Evolutionary conservation across 2,113 vertebrate genomes (phyloP), one percentile per base, ranked within the genome.

Genomic region (Mus pahari): DNA sequence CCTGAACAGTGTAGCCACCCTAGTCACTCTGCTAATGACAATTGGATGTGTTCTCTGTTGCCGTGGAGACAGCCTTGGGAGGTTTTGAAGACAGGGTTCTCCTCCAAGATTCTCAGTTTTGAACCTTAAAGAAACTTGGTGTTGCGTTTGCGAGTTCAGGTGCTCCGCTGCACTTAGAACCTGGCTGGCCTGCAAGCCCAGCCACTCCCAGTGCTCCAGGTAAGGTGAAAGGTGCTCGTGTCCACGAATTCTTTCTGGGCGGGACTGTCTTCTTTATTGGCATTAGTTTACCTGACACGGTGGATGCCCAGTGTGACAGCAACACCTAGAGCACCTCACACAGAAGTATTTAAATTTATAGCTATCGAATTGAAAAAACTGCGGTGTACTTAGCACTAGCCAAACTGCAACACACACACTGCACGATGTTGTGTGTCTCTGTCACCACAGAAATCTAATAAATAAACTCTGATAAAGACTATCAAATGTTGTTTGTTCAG

Each of bases 11-110:
- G 62, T 50, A 88, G 71, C 78, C 75, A 58, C 17, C 71, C 82
- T 89, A 92, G 50, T 86, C 94, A 86, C 64, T 96, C 75, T 71
- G 94, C 78, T 97, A 95, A 94, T 96, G 96, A 95, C 74, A 70
- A 90, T 92, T 95, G 92, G 97, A 94, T 95, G 73, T 87, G 45
- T 86, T 86, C 48, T 81, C 87, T 0, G 14, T 95, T 96, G 71
- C 96, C 96, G 94, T 97, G 89, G 97, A 94, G 97, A 97, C 94
- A 83, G 68, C 71, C 84, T 93, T 82, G 73, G 93, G 90, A 94
- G 92, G 93, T 89, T 92, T 94, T 28, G 26, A 66, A 94, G 90
- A 78, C 71, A 96, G 42, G n/a, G 60, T 82, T 89, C 71, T 89
- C 70, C 89, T 95, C 94, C 92, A 97, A 91, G 58, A 75, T 95